These are phyloP conservation scores for Pteronotus mesoamericanus DNA, from an alignment of 2,797 vertebrate species.

Conservation along the genomic window DNA sequence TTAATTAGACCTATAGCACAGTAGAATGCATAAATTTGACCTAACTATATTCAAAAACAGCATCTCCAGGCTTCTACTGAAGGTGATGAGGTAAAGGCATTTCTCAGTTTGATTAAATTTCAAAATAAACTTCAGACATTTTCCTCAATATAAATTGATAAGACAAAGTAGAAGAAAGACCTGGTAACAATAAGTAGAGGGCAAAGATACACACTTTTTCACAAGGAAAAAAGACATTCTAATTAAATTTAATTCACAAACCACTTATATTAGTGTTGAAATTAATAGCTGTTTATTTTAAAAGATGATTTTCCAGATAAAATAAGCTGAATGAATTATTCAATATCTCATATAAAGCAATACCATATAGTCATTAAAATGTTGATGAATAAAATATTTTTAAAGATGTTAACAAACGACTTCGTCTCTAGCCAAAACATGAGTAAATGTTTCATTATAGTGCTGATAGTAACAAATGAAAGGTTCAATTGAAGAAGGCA, in stretches of 20 bases:
- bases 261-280: background rate
- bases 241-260: conserved; percentile 42
- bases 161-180: conserved; percentile 13
- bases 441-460: conserved; percentile 1
- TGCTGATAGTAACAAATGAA: conserved; percentile 1
- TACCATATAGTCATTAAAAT: background rate
- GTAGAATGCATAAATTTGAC: background rate
- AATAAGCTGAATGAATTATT: conserved; percentile 32
- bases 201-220: background rate
- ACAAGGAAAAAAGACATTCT: background rate
- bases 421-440: background rate
- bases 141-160: conserved; percentile 8
- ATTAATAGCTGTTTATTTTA: conserved; percentile 42
- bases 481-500: background rate
- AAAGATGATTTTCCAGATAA: conserved; percentile 23
- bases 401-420: conserved; percentile 17
- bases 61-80: background rate
- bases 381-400: conserved; percentile 40
- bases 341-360: conserved; percentile 5
- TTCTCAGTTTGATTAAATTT: conserved; percentile 28
- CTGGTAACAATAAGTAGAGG: background rate
- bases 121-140: conserved; percentile 18
- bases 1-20: background rate
- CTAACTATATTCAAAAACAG: conserved; percentile 23
- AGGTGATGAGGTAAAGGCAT: background rate